A percentile compares a stretch with the other conserved stretches of the same genome.
phyloP scores from a whole-genome alignment of 2,888 invertebrate species.

The Drosophila falleni region DNA sequence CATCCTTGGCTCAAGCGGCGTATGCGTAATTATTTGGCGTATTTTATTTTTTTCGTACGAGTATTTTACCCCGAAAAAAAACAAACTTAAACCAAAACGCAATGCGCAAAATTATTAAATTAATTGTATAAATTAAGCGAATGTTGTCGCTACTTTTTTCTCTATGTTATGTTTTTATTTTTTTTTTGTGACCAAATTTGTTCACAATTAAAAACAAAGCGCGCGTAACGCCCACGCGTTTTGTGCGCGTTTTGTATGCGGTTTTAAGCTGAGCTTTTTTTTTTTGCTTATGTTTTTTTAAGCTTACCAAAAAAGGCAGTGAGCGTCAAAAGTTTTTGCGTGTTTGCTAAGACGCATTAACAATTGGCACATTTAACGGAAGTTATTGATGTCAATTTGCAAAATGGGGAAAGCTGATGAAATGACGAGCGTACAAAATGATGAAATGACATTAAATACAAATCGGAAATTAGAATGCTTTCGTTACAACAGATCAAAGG shows the following conservation, averaged over 20 bases:
- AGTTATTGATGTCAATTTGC: constrained; percentile 68
- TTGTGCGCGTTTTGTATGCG: constrained; percentile 23
- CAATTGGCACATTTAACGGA: constrained; percentile 79
- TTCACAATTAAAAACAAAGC: constrained; percentile 74
- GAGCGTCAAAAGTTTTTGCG: constrained; percentile 45
- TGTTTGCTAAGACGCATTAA: constrained; percentile 66
- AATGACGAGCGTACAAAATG: constrained; percentile 49
- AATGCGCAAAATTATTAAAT: constrained; percentile 57
- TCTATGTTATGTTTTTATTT: constrained; percentile 4
- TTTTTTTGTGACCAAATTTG: constrained; percentile 70
- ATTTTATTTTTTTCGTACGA: background rate
- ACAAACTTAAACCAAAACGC: constrained; percentile 9
- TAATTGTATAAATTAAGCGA: constrained; percentile 59
- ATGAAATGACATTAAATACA: constrained; percentile 13
- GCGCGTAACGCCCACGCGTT: constrained; percentile 62
- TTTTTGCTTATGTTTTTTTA: constrained; percentile 40
- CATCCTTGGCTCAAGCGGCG: constrained; percentile 54
- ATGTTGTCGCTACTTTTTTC: constrained; percentile 12
- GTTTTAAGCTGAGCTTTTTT: constrained; percentile 21
- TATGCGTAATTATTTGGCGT: constrained; percentile 37
- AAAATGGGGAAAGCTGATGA: constrained; percentile 56
- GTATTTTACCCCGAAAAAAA: background rate
- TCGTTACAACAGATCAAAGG: background rate
- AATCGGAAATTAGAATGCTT: constrained; percentile 21
- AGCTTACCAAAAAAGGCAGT: constrained; percentile 71